phyloP scores from a whole-genome alignment of 92 coral and sea anemone species.

The Siderastrea radians region DNA sequence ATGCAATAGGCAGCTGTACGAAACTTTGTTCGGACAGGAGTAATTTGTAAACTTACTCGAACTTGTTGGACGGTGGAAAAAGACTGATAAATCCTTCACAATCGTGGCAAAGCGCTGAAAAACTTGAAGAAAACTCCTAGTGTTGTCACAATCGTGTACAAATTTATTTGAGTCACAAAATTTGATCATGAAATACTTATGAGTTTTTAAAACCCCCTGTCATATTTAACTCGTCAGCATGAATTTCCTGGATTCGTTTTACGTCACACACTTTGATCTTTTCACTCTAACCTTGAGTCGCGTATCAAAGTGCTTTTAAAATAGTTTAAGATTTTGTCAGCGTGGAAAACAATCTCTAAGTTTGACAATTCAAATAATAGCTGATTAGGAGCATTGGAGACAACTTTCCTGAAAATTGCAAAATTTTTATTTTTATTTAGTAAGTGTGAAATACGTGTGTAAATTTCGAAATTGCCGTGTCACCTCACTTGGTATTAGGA shows the following conservation, averaged over 20 bases:
- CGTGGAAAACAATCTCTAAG: too few species aligned
- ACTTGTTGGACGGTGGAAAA: neutral
- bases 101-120: neutral
- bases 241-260: neutral
- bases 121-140: neutral
- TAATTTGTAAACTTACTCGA: neutral
- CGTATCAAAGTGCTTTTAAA: neutral
- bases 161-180: neutral
- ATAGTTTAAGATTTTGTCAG: neutral
- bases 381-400: too few species aligned
- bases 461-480: conserved; percentile 9
- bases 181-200: neutral
- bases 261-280: neutral
- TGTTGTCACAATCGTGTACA: neutral
- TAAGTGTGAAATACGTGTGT: neutral
- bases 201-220: neutral
- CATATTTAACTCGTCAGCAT: neutral
- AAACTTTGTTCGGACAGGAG: neutral
- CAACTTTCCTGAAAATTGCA: too few species aligned
- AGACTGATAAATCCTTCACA: neutral
- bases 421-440: neutral
- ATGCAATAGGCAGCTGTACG: neutral
- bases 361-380: too few species aligned
- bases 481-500: neutral
- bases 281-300: neutral